Base-by-base conservation (phyloP, 2,797 vertebrate species). In the Acipenser ruthenus region DNA sequence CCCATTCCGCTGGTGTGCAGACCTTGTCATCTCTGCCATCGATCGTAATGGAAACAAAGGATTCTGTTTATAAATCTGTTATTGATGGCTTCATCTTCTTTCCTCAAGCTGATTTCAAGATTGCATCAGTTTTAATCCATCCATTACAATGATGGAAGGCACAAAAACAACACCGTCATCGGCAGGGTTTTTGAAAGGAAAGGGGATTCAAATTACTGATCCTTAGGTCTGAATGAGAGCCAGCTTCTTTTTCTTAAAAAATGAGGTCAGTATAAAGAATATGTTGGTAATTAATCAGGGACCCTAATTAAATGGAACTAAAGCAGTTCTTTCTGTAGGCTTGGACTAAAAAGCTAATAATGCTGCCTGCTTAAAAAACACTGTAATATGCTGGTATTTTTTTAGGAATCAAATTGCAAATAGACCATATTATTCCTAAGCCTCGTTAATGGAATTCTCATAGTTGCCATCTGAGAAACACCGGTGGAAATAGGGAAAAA, bases 361-460 rank as follows among this genome's bases (percentile, higher is more conserved):
- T 37, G 23, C 23, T 37, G 23, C 23, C 23, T 37, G 23, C 23
- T 37, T 37, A 37, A 37, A 37, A 37, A 37, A 37, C 23, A 37
- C 23, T 37, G 23, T 4, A 37, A 37, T 37, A 37, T 37, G 23
- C 23, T 37, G 2, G 23, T 37, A 37, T 37, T 37, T 37, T 3
- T 37, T 37, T 37, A 37, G 23, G 23, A 37, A 37, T 37, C 23
- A 37, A 37, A 37, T 37, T 37, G 23, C 23, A 37, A 37, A 37
- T 11, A 58, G 1, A 58, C 79, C 77, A 75, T 75, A 59, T 67
- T 77, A 62, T 68, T 75, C 74, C 75, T 85, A 80, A 83, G 84
- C 78, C 80, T 67, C 70, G 80, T 73, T 77, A 84, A 86, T 81
- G 76, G 79, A 83, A 82, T 79, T 72, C 76, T 77, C 75, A 81